These are phyloP conservation scores for Atethmia centrago DNA, from an alignment of 2,888 invertebrate genomes.

Conservation along the genomic window DNA sequence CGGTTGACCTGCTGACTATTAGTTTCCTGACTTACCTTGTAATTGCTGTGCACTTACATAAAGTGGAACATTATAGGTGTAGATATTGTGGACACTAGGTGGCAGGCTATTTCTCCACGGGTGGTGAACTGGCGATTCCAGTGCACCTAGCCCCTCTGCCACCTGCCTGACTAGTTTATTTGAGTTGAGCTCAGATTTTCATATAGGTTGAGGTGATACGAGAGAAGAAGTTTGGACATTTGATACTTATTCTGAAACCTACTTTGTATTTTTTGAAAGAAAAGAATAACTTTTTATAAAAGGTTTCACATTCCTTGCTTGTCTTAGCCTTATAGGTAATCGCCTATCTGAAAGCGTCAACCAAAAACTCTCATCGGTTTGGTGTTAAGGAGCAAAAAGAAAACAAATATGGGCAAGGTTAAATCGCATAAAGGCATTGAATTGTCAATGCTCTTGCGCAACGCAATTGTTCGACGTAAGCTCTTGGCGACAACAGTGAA, in stretches of 20 bases:
- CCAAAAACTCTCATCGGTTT: neutral
- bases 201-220: no score
- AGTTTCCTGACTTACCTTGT: slow-evolving; percentile 34
- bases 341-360: neutral
- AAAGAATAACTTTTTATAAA: no score
- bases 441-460: slow-evolving; percentile 32
- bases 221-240: no score
- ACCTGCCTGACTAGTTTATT: no score
- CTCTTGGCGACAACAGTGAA: slow-evolving; percentile 1
- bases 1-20: slow-evolving; percentile 31
- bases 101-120: no score
- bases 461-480: slow-evolving; percentile 33
- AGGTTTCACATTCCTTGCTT: no score
- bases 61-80: neutral
- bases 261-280: no score
- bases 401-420: neutral
- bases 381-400: neutral
- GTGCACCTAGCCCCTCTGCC: no score
- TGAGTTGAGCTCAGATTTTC: no score
- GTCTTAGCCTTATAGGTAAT: no score
- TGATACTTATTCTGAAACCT: no score
- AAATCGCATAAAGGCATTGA: slow-evolving; percentile 19
- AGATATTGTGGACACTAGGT: neutral
- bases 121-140: no score
- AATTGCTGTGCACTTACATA: slow-evolving; percentile 26